Evolutionary conservation across 2,113 vertebrate genomes (phyloP).

Genomic region (Ophthalmolycus amberensis): DNA sequence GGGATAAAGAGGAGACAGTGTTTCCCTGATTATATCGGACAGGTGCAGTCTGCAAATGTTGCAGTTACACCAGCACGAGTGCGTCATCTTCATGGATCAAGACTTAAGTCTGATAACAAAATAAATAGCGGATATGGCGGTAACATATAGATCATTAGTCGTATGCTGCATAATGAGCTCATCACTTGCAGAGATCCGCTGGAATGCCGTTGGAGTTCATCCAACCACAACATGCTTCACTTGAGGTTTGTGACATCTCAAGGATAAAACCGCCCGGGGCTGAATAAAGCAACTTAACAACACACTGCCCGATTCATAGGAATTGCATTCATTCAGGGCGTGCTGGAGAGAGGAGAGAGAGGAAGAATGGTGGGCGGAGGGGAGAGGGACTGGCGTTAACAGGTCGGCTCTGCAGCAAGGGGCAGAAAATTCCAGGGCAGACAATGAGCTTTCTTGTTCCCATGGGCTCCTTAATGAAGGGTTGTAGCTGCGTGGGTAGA

Average conservation of each 20-base stretch:
- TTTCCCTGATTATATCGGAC: constrained; percentile 24
- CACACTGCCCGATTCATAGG: constrained; percentile 70
- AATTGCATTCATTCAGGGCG: constrained; percentile 66
- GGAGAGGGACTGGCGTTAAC: constrained; percentile 78
- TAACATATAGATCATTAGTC: constrained; percentile 28
- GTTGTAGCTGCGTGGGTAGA: constrained; percentile 71
- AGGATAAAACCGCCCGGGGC: constrained; percentile 58
- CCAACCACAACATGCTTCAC: constrained; percentile 65
- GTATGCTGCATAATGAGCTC: constrained; percentile 28
- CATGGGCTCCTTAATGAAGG: constrained; percentile 79
- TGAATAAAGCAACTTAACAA: constrained; percentile 64
- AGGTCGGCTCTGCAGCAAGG: constrained; percentile 77
- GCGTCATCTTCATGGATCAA: neutral
- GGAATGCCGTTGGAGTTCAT: constrained; percentile 35
- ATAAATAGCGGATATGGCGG: constrained; percentile 10
- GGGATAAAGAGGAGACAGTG: constrained; percentile 1
- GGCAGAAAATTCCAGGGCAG: constrained; percentile 71
- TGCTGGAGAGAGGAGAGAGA: constrained; percentile 44
- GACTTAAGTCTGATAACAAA: constrained; percentile 20
- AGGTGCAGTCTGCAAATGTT: constrained; percentile 33
- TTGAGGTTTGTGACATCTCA: constrained; percentile 65
- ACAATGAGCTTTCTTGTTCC: constrained; percentile 84
- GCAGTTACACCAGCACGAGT: neutral
- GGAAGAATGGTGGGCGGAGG: constrained; percentile 76
- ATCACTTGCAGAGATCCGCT: constrained; percentile 18